Percentiles rank a stretch among this genome's conserved stretches.
Conservation (phyloP, 2,797 vertebrate species). For the Arremon brunneinucha region DNA sequence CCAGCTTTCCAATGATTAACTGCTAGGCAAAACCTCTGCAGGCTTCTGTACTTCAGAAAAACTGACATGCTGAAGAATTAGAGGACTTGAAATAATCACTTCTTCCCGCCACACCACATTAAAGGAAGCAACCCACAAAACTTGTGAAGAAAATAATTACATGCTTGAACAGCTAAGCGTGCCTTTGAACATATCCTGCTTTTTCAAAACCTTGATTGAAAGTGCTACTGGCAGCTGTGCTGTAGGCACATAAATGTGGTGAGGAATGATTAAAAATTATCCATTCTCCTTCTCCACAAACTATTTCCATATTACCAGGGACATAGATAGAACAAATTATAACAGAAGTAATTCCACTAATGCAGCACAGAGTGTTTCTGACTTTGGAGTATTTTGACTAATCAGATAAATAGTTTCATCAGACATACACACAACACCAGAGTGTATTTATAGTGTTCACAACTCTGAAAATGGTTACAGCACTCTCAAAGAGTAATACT, state of each 20-base stretch:
- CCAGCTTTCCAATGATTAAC: neutral
- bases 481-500: neutral
- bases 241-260: neutral
- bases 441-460: neutral
- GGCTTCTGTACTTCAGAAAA: neutral
- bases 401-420: neutral
- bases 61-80: neutral
- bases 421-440: neutral
- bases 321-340: neutral
- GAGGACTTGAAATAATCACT: neutral
- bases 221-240: neutral
- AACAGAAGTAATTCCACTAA: neutral
- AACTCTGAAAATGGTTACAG: neutral
- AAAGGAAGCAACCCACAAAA: constrained; percentile 24
- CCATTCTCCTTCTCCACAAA: neutral
- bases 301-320: neutral
- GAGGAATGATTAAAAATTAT: neutral
- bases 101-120: neutral
- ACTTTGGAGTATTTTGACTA: neutral
- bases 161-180: neutral
- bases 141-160: constrained; percentile 22
- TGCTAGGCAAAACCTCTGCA: neutral
- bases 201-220: constrained; percentile 19
- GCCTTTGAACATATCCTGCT: neutral
- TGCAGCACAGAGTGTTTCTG: neutral